Conservation (phyloP, 2,797 vertebrate genomes). For the Pagetopsis macropterus region DNA sequence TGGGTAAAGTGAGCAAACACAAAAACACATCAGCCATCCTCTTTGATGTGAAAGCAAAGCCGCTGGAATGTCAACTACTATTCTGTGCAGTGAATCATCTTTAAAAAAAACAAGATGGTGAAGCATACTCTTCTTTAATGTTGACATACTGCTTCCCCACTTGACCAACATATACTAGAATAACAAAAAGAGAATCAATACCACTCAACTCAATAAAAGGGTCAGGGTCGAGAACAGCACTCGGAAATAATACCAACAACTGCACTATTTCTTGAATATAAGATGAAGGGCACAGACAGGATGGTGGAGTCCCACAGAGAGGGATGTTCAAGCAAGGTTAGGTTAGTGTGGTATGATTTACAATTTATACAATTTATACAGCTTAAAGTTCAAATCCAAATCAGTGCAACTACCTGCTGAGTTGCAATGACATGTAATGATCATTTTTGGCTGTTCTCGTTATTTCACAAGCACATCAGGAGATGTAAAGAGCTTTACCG, state of each 20-base stretch:
- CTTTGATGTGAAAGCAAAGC: slow-evolving; percentile 60
- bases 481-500: too few species aligned
- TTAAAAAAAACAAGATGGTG: slow-evolving; percentile 34
- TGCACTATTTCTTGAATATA: slow-evolving; percentile 28
- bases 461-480: too few species aligned
- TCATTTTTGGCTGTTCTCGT: too few species aligned
- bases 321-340: background rate
- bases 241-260: slow-evolving; percentile 31
- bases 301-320: background rate
- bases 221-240: slow-evolving; percentile 7
- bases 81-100: slow-evolving; percentile 31
- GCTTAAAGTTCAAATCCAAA: too few species aligned
- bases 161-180: slow-evolving; percentile 43
- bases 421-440: too few species aligned
- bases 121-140: slow-evolving; percentile 28
- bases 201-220: slow-evolving; percentile 8
- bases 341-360: slow-evolving; percentile 15
- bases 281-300: slow-evolving; percentile 15
- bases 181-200: slow-evolving; percentile 26
- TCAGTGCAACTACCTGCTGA: too few species aligned
- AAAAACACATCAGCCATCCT: slow-evolving; percentile 54
- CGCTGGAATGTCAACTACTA: slow-evolving; percentile 27
- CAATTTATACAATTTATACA: slow-evolving; percentile 21
- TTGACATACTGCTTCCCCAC: slow-evolving; percentile 25
- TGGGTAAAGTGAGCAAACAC: slow-evolving; percentile 44